Percentiles rank a stretch among this genome's conserved stretches.
phyloP scores from a whole-genome alignment of 2,888 invertebrate genomes.

The Drosophila mettleri region DNA sequence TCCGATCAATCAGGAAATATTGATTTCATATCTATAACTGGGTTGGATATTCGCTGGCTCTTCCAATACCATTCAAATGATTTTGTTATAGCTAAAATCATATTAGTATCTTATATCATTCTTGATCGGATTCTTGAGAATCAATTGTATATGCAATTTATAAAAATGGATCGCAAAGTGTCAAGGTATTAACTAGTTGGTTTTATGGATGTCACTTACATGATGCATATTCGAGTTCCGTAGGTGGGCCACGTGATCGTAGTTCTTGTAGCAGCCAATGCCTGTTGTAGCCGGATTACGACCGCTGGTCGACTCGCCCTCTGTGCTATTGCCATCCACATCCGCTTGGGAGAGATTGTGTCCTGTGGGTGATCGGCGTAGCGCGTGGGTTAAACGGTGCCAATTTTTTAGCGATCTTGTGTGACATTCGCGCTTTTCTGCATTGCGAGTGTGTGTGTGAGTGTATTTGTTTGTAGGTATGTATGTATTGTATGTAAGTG shows the following conservation, averaged over 20 bases:
- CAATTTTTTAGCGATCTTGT: conserved; percentile 85
- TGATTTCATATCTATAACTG: not conserved
- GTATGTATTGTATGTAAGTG: conserved; percentile 17
- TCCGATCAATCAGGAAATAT: conserved; percentile 1
- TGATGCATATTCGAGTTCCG: conserved; percentile 83
- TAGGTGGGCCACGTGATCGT: conserved; percentile 88
- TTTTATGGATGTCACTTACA: conserved; percentile 69
- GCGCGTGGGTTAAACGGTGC: conserved; percentile 86
- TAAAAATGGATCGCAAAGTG: not conserved
- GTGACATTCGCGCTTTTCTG: conserved; percentile 85
- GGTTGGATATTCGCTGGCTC: not conserved
- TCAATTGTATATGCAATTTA: not conserved
- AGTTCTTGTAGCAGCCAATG: conserved; percentile 91
- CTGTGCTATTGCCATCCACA: conserved; percentile 93
- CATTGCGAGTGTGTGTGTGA: conserved; percentile 48
- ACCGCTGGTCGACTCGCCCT: conserved; percentile 86
- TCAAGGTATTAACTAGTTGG: not conserved
- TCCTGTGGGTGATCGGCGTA: conserved; percentile 88
- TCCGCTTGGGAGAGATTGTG: conserved; percentile 96
- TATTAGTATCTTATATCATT: not conserved
- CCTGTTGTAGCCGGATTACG: conserved; percentile 90
- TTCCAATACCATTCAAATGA: not conserved
- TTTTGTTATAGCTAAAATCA: not conserved
- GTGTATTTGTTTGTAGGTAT: conserved; percentile 21
- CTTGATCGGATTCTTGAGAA: not conserved